A percentile compares a stretch with the other conserved stretches of the same genome.
phyloP scores from a whole-genome alignment of 2,888 invertebrate species.

The Oscheius myriophilus region DNA sequence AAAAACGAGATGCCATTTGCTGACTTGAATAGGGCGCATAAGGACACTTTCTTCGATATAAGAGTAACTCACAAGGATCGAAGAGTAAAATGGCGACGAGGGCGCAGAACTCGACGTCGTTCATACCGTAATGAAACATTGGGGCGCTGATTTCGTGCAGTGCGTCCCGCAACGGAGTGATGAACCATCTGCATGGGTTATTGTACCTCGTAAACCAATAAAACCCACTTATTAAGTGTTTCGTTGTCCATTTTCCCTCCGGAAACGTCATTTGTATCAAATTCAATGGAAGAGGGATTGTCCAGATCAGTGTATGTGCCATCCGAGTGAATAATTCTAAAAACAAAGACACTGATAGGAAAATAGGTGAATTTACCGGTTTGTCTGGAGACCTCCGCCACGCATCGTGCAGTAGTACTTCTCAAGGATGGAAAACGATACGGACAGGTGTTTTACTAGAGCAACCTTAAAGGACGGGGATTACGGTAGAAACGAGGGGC shows the following conservation, averaged over 20 bases:
- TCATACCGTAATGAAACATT: constrained; percentile 53
- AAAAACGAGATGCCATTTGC: too few relatives aligned
- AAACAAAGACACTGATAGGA: neutral
- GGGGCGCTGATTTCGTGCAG: constrained; percentile 53
- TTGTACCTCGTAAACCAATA: neutral
- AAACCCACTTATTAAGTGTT: constrained; percentile 32
- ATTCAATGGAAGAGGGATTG: constrained; percentile 39
- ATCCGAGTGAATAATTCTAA: constrained; percentile 43
- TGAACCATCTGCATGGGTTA: constrained; percentile 34
- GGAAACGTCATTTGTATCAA: constrained; percentile 25
- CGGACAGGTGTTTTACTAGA: constrained; percentile 52
- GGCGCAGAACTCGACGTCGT: constrained; percentile 60
- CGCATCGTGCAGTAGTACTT: constrained; percentile 60
- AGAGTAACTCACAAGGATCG: constrained; percentile 57
- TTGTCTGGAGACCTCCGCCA: constrained; percentile 42
- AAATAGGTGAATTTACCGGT: constrained; percentile 33
- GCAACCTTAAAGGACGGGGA: constrained; percentile 38
- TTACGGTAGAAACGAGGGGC: neutral
- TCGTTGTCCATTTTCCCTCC: constrained; percentile 39
- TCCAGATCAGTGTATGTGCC: constrained; percentile 47
- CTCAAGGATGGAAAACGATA: constrained; percentile 55
- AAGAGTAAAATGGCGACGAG: constrained; percentile 58
- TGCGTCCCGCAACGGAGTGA: constrained; percentile 47
- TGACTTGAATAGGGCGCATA: too few relatives aligned
- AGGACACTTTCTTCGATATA: too few relatives aligned